Percentiles rank a stretch among this genome's conserved stretches.
Evolutionary conservation across 2,113 vertebrate species (phyloP).

Genomic region (Corynorhinus townsendii): DNA sequence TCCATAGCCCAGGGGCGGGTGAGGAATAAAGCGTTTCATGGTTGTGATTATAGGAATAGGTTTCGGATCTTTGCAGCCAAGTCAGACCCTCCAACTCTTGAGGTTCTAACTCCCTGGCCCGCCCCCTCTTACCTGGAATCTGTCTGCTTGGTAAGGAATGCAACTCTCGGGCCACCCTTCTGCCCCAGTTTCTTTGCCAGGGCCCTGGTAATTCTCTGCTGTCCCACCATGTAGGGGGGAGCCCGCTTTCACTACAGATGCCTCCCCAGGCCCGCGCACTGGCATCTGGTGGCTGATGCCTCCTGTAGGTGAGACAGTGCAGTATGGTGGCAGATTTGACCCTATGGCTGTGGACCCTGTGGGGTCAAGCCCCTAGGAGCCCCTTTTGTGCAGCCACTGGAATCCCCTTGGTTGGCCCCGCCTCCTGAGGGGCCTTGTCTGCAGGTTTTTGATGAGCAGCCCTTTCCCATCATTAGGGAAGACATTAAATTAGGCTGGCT

Average conservation of each 20-base stretch:
- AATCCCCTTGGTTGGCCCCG: neutral
- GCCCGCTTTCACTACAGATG: neutral
- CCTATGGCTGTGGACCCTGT: neutral
- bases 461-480: neutral
- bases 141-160: neutral
- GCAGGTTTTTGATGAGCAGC: neutral
- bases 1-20: neutral
- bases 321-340: neutral
- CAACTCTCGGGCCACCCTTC: neutral
- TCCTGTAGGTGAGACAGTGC: neutral
- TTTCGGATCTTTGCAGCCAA: neutral
- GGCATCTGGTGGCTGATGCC: neutral
- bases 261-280: rapidly evolving
- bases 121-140: neutral
- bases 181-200: neutral
- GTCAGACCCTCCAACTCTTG: neutral
- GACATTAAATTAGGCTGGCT: conserved; percentile 14
- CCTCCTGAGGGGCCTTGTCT: neutral
- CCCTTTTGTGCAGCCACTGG: neutral
- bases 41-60: neutral
- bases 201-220: neutral
- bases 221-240: neutral
- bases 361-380: neutral
- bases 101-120: neutral
- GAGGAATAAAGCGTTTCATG: neutral